Conservation (phyloP, 2,113 vertebrate genomes). For the Eupsittula cactorum region DNA sequence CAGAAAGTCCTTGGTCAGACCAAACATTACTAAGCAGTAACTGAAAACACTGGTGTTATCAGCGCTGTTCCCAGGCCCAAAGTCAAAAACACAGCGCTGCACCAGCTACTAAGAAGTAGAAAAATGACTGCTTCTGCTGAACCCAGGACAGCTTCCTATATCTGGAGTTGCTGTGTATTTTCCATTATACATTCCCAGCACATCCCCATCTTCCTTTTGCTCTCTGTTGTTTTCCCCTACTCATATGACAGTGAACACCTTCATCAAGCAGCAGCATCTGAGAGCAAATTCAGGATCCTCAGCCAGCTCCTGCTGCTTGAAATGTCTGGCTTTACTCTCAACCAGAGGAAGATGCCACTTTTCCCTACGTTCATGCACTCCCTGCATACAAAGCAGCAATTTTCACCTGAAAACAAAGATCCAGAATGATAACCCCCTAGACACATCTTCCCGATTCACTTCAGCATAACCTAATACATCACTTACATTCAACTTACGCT, state of each 20-base stretch:
- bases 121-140: too few relatives aligned
- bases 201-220: not conserved
- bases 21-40: too few relatives aligned
- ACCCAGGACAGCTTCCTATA: not conserved
- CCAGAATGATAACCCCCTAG: not conserved
- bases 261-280: not conserved
- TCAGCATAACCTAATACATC: not conserved
- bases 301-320: not conserved
- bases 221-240: not conserved
- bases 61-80: too few relatives aligned
- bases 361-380: not conserved
- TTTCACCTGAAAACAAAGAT: not conserved
- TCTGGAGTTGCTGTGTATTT: not conserved
- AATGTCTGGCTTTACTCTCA: not conserved
- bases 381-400: not conserved
- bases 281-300: not conserved
- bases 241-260: not conserved
- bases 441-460: accelerated
- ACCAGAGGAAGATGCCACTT: not conserved
- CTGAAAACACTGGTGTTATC: too few relatives aligned
- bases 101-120: too few relatives aligned
- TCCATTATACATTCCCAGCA: not conserved
- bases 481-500: not conserved
- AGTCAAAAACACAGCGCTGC: too few relatives aligned
- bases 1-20: too few relatives aligned